phyloP scores from a whole-genome alignment of 1,140 invertebrate genomes.

The Drosophila tsacasi region DNA sequence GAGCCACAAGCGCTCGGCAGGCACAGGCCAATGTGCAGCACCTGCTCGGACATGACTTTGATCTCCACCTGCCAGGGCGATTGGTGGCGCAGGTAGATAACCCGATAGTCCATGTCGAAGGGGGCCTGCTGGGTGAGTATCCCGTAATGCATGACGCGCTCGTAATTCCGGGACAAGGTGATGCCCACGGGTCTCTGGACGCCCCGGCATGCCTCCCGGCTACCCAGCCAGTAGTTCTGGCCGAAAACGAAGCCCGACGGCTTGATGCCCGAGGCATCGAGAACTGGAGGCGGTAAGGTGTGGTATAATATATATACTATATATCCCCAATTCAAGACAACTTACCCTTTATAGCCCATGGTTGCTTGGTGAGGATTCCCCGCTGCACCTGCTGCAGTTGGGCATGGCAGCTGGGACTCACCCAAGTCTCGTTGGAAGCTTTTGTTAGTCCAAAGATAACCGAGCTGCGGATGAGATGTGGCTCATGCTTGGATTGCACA shows the following conservation, averaged over 20 bases:
- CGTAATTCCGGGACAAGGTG: slow-evolving; percentile 72
- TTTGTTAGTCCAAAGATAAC: slow-evolving; percentile 73
- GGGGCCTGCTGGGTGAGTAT: slow-evolving; percentile 73
- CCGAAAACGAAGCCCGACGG: slow-evolving; percentile 78
- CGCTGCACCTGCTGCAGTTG: slow-evolving; percentile 73
- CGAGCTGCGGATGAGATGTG: slow-evolving; percentile 58
- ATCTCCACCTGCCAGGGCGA: slow-evolving; percentile 84
- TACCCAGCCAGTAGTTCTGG: slow-evolving; percentile 85
- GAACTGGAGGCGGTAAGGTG: slow-evolving; percentile 39
- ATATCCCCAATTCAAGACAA: not conserved
- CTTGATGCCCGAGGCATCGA: slow-evolving; percentile 80
- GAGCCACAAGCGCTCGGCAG: slow-evolving; percentile 73
- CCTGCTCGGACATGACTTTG: slow-evolving; percentile 78
- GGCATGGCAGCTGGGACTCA: slow-evolving; percentile 62
- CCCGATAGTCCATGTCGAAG: slow-evolving; percentile 78
- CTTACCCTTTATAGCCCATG: slow-evolving; percentile 85
- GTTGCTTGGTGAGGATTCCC: slow-evolving; percentile 71
- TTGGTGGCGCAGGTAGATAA: slow-evolving; percentile 75
- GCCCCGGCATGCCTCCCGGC: slow-evolving; percentile 64
- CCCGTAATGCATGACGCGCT: slow-evolving; percentile 74
- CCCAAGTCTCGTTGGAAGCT: slow-evolving; percentile 64
- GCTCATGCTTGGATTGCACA: slow-evolving; percentile 21
- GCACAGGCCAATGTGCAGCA: slow-evolving; percentile 82
- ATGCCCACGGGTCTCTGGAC: slow-evolving; percentile 65
- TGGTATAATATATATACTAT: not conserved